Base-by-base conservation (phyloP, 2,113 vertebrate genomes). In the Dryoscopus gambensis region DNA sequence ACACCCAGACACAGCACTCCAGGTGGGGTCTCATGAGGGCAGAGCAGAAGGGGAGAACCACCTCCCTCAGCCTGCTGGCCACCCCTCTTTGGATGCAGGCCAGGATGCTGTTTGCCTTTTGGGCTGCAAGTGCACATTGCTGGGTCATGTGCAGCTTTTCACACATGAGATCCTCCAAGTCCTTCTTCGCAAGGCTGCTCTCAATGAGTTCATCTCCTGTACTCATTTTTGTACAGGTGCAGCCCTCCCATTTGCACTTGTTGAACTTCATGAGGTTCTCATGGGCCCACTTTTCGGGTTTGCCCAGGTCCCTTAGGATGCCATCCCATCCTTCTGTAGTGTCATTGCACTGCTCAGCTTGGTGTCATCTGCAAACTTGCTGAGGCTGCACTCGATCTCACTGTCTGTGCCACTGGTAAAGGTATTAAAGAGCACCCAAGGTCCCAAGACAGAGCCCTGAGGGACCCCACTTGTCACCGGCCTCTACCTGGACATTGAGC, bases 331-430 rank as follows among this genome's bases (percentile, higher is more conserved):
- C 44, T 57, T 74, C 44, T 52, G 44, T 16, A 59, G 35, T 42
- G 44, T n/a, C 68, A 52, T 33, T 70, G 56, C 59, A 49, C 21
- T 49, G 22, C 25, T 88, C 86, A 80, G 76, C 57, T 42, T 42
- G 37, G 27, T 24, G 69, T n/a, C 31, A 57, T 23, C 18, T 42
- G 27, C 85, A 80, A 35, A 37, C 15, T 10, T n/a, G 28, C 42
- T 24, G 60, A 56, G 30, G 24, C 8, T 85, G 60, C 1, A 3
- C 42, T 21, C 0, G 0, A 57, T 28, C n/a, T 33, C 57, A 37
- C 39, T 64, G 59, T 47, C 15, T 64, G 70, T 7, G 13, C 30
- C 52, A 30, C 35, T 30, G 30, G 13, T 24, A 30, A 23, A 65
- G 35, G 11, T 5, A 23, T 5, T 7, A 65, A 21, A 57, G 52